Evolutionary conservation across 2,888 invertebrate species (phyloP).

Genomic region (Antitype chi): DNA sequence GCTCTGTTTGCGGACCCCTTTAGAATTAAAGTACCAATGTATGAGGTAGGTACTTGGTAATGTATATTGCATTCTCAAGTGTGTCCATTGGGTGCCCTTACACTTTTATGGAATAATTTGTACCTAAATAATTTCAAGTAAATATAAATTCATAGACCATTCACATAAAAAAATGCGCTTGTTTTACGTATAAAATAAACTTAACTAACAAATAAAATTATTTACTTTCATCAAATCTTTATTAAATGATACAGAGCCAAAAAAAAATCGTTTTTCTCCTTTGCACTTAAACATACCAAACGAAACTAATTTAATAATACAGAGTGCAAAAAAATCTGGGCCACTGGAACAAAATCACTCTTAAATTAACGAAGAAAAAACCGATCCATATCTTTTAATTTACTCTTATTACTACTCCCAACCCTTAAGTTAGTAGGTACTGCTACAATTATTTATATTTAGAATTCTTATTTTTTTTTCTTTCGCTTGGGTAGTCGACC

Average conservation of each 20-base stretch:
- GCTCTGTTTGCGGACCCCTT: conserved; percentile 43
- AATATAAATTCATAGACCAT: neutral
- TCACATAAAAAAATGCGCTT: no score
- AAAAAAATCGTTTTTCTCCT: neutral
- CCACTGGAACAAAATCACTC: conserved; percentile 37
- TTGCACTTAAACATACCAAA: neutral
- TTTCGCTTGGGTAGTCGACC: conserved; percentile 58
- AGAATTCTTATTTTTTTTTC: conserved; percentile 53
- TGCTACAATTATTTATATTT: conserved; percentile 59
- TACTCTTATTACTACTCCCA: conserved; percentile 47
- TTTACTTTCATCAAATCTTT: no score
- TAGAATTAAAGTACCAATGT: conserved; percentile 6
- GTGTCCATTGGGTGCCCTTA: conserved; percentile 23
- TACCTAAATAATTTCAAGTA: neutral
- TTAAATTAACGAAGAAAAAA: conserved; percentile 35
- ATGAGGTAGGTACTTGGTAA: conserved; percentile 43
- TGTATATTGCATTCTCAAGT: conserved; percentile 43
- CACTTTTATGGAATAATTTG: neutral
- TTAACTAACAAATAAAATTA: no score
- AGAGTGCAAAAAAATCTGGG: neutral
- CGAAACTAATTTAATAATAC: neutral
- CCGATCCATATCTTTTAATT: conserved; percentile 62
- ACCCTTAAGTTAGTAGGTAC: conserved; percentile 49
- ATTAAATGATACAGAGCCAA: no score
- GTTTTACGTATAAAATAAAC: no score